These are phyloP conservation scores for Micrasema longulum DNA, from an alignment of 1,140 invertebrate species.

Conservation along the genomic window DNA sequence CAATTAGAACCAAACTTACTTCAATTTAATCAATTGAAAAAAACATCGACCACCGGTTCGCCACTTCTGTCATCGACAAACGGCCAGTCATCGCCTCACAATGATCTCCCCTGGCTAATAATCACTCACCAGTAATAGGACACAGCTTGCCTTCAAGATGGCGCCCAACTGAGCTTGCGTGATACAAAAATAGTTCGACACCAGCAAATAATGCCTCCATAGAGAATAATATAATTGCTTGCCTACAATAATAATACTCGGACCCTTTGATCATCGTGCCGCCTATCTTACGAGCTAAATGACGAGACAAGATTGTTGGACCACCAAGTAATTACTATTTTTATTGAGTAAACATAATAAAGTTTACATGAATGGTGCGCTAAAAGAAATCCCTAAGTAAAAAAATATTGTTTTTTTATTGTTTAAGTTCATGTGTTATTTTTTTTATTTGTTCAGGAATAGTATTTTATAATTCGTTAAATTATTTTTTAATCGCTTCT, in stretches of 20 bases:
- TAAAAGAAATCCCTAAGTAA: background rate
- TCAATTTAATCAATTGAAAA: too few species aligned
- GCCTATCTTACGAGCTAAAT: background rate
- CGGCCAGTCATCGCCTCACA: conserved; percentile 47
- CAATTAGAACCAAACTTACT: too few species aligned
- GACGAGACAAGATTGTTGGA: conserved; percentile 14
- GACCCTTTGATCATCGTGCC: conserved; percentile 19
- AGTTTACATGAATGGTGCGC: background rate
- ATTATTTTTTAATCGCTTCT: too few species aligned
- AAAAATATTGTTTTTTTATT: too few species aligned
- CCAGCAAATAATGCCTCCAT: conserved; percentile 5
- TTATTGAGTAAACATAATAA: background rate
- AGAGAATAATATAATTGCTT: background rate
- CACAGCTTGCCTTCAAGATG: conserved; percentile 38
- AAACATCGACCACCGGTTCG: too few species aligned
- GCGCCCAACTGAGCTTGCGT: background rate
- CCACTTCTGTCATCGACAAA: conserved; percentile 16
- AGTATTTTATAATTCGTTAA: too few species aligned
- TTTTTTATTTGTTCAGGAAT: too few species aligned
- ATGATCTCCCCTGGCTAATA: conserved; percentile 39
- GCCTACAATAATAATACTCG: background rate
- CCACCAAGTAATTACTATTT: conserved; percentile 12
- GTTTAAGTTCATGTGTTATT: too few species aligned
- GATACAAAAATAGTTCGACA: conserved; percentile 27
- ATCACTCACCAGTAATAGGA: conserved; percentile 48